Base-by-base conservation (phyloP, 2,113 vertebrate species). In the Chelonoidis abingdonii region DNA sequence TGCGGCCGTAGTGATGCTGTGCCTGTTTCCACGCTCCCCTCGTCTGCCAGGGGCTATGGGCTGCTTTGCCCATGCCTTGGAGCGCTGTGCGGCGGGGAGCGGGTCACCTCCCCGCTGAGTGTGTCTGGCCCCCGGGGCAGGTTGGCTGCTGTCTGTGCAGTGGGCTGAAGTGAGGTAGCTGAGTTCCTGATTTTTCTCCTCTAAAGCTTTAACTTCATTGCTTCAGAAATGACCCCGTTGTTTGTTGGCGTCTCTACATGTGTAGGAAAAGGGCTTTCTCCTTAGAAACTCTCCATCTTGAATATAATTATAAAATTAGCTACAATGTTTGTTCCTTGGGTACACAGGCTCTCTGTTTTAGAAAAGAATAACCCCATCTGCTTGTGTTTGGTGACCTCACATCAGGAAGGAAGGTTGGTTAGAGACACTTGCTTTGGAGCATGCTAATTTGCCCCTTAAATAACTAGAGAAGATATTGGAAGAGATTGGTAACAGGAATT, bases 331-430 rank as follows among this genome's bases (percentile, higher is more conserved):
- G 19, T 72, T 19, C 19, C 8, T 21, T 38, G 21, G 19, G 19
- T 72, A 19, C n/a, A 38, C 19, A 38, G 10, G 65, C 9, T 72
- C 21, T 79, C 25, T 75, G 0, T 5, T 5, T 6, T n/a, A 22
- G 7, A 38, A 1, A 44, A 1, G 49, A 3, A 19, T 24, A 21
- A 12, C 65, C 24, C 4, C 3, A 52, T 89, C 35, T 31, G 56
- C 56, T 35, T 4, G 57, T 57, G 35, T 5, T 47, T 27, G 54
- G 19, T 92, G 7, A 0, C 54, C 57, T 24, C 1, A 0, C 10
- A 41, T 31, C 56, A 59, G 50, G 50, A 31, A 57, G 86, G n/a
- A 38, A 50, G n/a, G 19, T 72, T 22, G 27, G 27, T 59, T 59
- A 59, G 57, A 59, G 10, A 53, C 29, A 13, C 19, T 93, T 35